Evolutionary conservation across 1,140 invertebrate species (phyloP).

Genomic region (Drosophila ohnishii): DNA sequence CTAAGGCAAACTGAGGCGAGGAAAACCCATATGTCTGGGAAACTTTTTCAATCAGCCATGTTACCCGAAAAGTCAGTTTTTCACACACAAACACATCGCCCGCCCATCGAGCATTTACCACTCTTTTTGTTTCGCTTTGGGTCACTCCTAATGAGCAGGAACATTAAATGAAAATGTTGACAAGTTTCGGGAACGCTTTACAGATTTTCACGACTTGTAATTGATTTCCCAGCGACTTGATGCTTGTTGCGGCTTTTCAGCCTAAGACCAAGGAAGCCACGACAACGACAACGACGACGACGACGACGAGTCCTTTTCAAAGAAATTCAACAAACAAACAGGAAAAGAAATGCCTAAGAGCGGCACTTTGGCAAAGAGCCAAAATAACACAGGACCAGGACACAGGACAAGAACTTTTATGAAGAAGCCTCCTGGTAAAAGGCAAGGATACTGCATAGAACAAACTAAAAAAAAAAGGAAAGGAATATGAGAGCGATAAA

Average conservation of each 20-base stretch:
- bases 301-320: slow-evolving; percentile 55
- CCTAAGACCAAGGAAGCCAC: slow-evolving; percentile 25
- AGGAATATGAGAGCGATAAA: slow-evolving; percentile 29
- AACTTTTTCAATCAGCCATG: slow-evolving; percentile 47
- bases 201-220: slow-evolving; percentile 58
- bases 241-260: slow-evolving; percentile 46
- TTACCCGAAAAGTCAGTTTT: slow-evolving; percentile 42
- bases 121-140: slow-evolving; percentile 16
- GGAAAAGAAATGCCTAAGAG: slow-evolving; percentile 73
- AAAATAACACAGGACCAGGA: slow-evolving; percentile 54
- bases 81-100: neutral
- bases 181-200: slow-evolving; percentile 49
- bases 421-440: slow-evolving; percentile 57
- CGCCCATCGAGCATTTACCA: slow-evolving; percentile 20
- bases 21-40: slow-evolving; percentile 38
- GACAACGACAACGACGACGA: slow-evolving; percentile 45
- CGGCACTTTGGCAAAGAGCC: slow-evolving; percentile 74
- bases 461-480: slow-evolving; percentile 40
- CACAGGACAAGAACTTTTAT: slow-evolving; percentile 56
- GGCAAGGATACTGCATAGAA: slow-evolving; percentile 41
- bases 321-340: slow-evolving; percentile 60
- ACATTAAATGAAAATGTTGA: slow-evolving; percentile 69
- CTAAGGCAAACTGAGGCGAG: neutral
- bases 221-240: slow-evolving; percentile 70
- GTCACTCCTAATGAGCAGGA: slow-evolving; percentile 70